Evolutionary conservation across 2,888 invertebrate species (phyloP).

Genomic region (Scaptomyza polygonia): DNA sequence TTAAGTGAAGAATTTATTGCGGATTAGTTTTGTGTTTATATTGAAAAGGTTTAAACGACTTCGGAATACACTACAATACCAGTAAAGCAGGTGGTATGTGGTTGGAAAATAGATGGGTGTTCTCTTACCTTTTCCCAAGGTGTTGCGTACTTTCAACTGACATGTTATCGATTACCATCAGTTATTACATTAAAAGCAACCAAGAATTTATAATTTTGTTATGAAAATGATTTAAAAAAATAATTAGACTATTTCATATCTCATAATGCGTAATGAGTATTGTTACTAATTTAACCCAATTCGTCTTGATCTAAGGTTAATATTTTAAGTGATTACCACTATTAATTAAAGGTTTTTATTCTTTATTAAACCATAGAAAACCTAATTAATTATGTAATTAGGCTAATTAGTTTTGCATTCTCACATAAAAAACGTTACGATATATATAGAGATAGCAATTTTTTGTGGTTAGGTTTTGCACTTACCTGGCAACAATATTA

Average conservation of each 20-base stretch:
- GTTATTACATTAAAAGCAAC: not conserved
- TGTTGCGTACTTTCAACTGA: not conserved
- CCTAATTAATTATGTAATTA: not conserved
- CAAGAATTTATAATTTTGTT: not conserved
- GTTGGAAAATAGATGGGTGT: too few species aligned
- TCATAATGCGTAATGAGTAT: too few species aligned
- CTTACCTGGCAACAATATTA: slow-evolving; percentile 74
- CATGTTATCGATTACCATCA: not conserved
- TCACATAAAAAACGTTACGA: not conserved
- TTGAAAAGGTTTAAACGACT: too few species aligned
- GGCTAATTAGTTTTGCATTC: slow-evolving; percentile 2
- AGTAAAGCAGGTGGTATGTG: too few species aligned
- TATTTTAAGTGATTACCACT: not conserved
- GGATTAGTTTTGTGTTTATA: too few species aligned
- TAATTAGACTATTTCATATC: too few species aligned
- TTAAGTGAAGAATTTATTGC: too few species aligned
- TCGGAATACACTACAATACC: too few species aligned
- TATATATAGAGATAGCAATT: too few species aligned
- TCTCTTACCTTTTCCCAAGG: too few species aligned
- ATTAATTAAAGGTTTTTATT: not conserved
- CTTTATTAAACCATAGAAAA: too few species aligned
- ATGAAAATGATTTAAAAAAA: not conserved
- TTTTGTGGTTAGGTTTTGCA: slow-evolving; percentile 8
- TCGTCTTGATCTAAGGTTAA: not conserved
- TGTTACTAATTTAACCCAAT: too few species aligned